Base-by-base conservation (phyloP, 2,113 vertebrate species). In the Chionis minor region DNA sequence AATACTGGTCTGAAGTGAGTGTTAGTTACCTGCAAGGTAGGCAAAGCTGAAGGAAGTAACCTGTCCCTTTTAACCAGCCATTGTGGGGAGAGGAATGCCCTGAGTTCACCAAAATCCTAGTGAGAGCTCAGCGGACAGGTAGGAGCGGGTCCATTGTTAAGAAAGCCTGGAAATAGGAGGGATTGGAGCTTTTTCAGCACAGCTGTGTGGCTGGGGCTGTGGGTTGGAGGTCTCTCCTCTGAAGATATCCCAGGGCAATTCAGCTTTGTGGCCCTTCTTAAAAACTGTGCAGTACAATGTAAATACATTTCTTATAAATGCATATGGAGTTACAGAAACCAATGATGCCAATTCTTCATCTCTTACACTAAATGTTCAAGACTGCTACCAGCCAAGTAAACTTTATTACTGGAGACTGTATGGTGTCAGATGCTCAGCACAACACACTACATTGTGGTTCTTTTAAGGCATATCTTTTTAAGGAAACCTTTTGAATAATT, bases 101-200 rank as follows among this genome's bases (percentile, higher is more conserved):
- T 32, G 28, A 49, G 35, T 47, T 42, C 52, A 35, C 22, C 0
- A 0, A 61, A 61, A 55, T 35, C 40, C 30, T 19, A 8, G 22
- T 14, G 47, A 59, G 62, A 71, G 24, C 28, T 75, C 52, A 65
- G 85, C 58, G 69, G 56, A 6, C 12, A 24, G 63, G 51, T 4
- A 49, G 35, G 28, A 88, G 27, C 1, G 8, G 15, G 7, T 51
- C 49, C 5, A 1, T 26, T 18, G 8, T 42, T 33, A 22, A 44
- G 59, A 61, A 84, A 32, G 30, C 8, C 56, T 3, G 8, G 62
- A 51, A 75, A 10, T 28, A n/a, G 59, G 35, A 80, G 16, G 12
- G 12, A 45, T 20, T 0, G 1, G 82, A 85, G 44, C 6, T 79
- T 52, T 81, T 44, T 30, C 15, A 32, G 12, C 19, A 42, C 19